Conservation (phyloP, 2,797 vertebrate species). For the Parauchenoglanis punctatus region DNA sequence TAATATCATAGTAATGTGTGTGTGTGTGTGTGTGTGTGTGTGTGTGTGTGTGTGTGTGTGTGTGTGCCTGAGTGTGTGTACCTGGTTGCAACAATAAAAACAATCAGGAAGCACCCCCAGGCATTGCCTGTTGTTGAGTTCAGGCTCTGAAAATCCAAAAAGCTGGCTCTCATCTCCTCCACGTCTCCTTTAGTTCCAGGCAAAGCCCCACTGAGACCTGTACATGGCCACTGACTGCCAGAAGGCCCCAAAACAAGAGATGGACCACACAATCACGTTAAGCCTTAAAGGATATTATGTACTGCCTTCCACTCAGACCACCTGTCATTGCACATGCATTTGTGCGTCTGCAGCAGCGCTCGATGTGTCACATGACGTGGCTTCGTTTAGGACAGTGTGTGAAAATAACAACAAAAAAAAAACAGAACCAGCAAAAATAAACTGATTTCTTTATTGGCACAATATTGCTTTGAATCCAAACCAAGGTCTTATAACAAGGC, state of each 20-base stretch:
- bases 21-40: slow-evolving; percentile 2
- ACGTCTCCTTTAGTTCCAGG: slow-evolving; percentile 60
- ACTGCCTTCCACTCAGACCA: slow-evolving; percentile 52
- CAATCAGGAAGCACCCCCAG: slow-evolving; percentile 65
- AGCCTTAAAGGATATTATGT: slow-evolving; percentile 52
- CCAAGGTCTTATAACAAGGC: slow-evolving; percentile 1
- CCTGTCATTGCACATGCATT: slow-evolving; percentile 56
- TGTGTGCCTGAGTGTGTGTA: slow-evolving; percentile 9
- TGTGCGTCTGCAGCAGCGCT: slow-evolving; percentile 41
- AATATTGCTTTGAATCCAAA: slow-evolving; percentile 41
- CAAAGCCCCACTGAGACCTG: slow-evolving; percentile 54
- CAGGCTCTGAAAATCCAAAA: slow-evolving; percentile 71
- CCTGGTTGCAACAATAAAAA: slow-evolving; percentile 31
- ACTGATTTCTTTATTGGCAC: slow-evolving; percentile 33
- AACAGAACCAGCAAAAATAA: slow-evolving; percentile 21
- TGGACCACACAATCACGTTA: slow-evolving; percentile 53
- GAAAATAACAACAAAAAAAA: slow-evolving; percentile 41
- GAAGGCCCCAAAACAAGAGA: slow-evolving; percentile 30
- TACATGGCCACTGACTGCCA: slow-evolving; percentile 56
- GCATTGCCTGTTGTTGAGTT: slow-evolving; percentile 71
- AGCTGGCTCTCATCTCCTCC: slow-evolving; percentile 67
- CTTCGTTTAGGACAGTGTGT: slow-evolving; percentile 49
- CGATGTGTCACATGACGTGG: slow-evolving; percentile 49
- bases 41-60: slow-evolving; percentile 34
- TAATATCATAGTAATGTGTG: not conserved